phyloP scores from a whole-genome alignment of 2,113 vertebrate genomes.

The Nerophis lumbriciformis region DNA sequence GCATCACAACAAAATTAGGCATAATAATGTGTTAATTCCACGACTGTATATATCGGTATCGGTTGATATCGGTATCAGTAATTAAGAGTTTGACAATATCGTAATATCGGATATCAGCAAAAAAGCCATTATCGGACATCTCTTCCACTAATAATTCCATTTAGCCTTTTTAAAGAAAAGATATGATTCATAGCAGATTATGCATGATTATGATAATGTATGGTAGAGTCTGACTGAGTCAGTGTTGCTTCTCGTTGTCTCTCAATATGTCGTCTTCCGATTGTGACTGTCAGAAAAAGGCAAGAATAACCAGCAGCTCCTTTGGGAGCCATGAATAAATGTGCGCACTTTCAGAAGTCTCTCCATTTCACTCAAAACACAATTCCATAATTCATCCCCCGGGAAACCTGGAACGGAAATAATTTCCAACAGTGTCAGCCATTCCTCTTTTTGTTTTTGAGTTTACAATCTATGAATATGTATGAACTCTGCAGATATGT shows the following conservation, averaged over 20 bases:
- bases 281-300: not conserved
- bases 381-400: not conserved
- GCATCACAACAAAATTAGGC: no score
- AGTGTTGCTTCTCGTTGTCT: not conserved
- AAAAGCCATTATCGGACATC: no score
- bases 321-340: constrained; percentile 1
- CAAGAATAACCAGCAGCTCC: not conserved
- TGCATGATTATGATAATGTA: no score
- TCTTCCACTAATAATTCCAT: no score
- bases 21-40: no score
- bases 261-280: not conserved
- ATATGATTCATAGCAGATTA: no score
- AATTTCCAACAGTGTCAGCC: not conserved
- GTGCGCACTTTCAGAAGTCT: not conserved
- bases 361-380: not conserved
- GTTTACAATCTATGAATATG: not conserved
- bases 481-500: not conserved
- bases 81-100: no score
- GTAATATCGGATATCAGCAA: no score
- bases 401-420: not conserved
- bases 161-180: no score
- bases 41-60: no score
- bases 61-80: no score
- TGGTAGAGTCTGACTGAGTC: no score
- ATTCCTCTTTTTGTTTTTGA: not conserved